phyloP scores from a whole-genome alignment of 2,888 invertebrate genomes.

The Ophonus ardosiacus region DNA sequence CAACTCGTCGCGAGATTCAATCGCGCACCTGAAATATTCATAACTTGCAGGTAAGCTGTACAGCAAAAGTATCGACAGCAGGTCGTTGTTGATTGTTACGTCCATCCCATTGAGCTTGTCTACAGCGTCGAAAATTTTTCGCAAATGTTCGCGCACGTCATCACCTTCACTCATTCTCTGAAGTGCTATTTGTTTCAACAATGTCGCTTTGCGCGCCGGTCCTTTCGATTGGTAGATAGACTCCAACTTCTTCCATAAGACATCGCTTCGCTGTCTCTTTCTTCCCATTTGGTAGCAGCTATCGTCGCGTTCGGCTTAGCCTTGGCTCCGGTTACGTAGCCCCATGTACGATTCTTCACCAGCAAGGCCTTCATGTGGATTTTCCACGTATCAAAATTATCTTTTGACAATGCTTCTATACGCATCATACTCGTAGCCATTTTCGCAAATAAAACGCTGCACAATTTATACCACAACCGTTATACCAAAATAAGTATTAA shows the following conservation, averaged over 20 bases:
- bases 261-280: not conserved
- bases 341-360: not conserved
- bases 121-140: conserved; percentile 70
- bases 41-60: conserved; percentile 67
- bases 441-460: not conserved
- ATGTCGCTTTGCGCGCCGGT: conserved; percentile 70
- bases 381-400: conserved; percentile 35
- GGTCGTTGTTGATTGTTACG: conserved; percentile 62
- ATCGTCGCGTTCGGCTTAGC: not conserved
- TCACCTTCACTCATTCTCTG: conserved; percentile 69
- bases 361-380: conserved; percentile 23
- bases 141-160: conserved; percentile 69
- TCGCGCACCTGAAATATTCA: no score
- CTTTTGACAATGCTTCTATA: not conserved
- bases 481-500: not conserved
- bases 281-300: not conserved
- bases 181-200: conserved; percentile 70
- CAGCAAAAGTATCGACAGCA: conserved; percentile 69
- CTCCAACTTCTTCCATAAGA: conserved; percentile 70
- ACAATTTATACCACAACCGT: not conserved
- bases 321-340: not conserved
- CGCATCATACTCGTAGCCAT: not conserved
- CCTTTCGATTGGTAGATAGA: conserved; percentile 70
- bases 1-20: no score
- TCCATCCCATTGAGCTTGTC: conserved; percentile 70